These are phyloP conservation scores for Nineta flava DNA, from an alignment of 2,888 invertebrate species.

Conservation along the genomic window DNA sequence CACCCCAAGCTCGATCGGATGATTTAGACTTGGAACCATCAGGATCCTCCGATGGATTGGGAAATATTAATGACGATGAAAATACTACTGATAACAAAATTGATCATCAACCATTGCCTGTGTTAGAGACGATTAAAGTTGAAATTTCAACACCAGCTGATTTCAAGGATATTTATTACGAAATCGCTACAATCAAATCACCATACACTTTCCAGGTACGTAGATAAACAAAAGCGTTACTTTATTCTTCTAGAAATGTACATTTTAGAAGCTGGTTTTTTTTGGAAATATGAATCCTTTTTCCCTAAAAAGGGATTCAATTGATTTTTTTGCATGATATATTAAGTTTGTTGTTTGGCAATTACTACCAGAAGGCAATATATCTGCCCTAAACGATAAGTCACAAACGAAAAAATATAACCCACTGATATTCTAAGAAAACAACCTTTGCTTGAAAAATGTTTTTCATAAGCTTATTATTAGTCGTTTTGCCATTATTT, in stretches of 20 bases:
- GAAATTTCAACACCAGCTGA: conserved; percentile 80
- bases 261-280: too few relatives aligned
- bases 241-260: background rate
- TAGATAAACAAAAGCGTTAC: conserved; percentile 11
- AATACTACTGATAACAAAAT: conserved; percentile 47
- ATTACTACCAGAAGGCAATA: too few relatives aligned
- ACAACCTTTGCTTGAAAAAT: too few relatives aligned
- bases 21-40: conserved; percentile 55
- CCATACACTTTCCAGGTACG: conserved; percentile 79
- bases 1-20: conserved; percentile 38
- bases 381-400: too few relatives aligned
- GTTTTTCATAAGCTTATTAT: too few relatives aligned
- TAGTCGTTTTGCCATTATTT: too few relatives aligned
- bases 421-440: too few relatives aligned
- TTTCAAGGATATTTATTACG: conserved; percentile 71
- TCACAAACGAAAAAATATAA: too few relatives aligned
- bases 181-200: conserved; percentile 79
- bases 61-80: conserved; percentile 35
- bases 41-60: conserved; percentile 46
- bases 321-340: too few relatives aligned
- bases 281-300: too few relatives aligned
- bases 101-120: conserved; percentile 39
- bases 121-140: conserved; percentile 69
- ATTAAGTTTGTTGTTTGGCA: too few relatives aligned
- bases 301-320: too few relatives aligned